Evolutionary conservation across 1,140 invertebrate genomes (phyloP).

Genomic region (Heliconius himera): DNA sequence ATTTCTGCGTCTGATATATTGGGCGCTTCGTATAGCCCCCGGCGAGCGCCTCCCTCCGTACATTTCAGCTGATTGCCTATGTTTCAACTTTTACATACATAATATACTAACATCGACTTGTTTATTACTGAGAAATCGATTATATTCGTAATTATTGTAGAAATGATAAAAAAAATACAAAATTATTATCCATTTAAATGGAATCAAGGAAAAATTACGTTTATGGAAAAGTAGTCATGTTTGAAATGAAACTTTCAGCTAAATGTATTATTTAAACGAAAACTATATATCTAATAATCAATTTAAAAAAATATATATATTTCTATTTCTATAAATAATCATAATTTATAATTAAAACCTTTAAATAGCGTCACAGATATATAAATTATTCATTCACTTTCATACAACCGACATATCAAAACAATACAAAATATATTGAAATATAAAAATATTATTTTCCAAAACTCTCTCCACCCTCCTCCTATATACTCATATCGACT

Average conservation of each 20-base stretch:
- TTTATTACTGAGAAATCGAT: constrained; percentile 24
- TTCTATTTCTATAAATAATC: no score
- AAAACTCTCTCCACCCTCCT: neutral
- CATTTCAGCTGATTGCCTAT: constrained; percentile 40
- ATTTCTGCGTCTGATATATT: constrained; percentile 69
- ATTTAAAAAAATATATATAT: no score
- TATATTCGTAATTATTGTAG: neutral
- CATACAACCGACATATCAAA: no score
- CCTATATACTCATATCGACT: neutral
- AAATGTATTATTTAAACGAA: neutral
- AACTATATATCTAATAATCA: neutral
- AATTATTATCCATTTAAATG: neutral
- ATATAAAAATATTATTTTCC: neutral
- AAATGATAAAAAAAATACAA: neutral
- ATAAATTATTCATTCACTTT: no score
- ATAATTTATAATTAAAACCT: no score
- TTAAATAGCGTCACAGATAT: no score
- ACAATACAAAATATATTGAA: neutral
- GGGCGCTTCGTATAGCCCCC: constrained; percentile 66
- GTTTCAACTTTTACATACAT: constrained; percentile 34
- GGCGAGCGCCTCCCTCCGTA: constrained; percentile 55
- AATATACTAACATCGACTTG: constrained; percentile 12
- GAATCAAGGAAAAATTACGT: neutral
- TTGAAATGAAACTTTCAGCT: neutral
- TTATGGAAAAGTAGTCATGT: neutral